Conservation (phyloP, 2,888 invertebrate genomes). For the Phalera bucephala region DNA sequence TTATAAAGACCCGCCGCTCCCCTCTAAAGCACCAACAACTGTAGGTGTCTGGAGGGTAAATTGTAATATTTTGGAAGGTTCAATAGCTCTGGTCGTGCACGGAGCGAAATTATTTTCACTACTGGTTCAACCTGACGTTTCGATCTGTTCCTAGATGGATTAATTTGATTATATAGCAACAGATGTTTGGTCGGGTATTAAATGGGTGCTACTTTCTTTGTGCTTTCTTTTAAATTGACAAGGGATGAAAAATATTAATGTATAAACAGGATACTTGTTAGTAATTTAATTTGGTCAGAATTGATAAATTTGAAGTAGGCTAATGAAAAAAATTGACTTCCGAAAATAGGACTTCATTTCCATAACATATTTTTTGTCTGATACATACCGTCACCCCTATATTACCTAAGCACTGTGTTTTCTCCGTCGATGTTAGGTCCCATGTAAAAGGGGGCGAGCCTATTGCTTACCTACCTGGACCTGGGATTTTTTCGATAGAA, state of each 20-base stretch:
- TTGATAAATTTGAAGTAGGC: too few species aligned
- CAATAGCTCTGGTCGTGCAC: constrained; percentile 34
- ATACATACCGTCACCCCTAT: too few species aligned
- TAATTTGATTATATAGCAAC: constrained; percentile 78
- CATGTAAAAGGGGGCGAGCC: too few species aligned
- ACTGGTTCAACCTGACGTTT: constrained; percentile 75
- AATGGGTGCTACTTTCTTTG: neutral
- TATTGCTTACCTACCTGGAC: too few species aligned
- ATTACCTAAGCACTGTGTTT: too few species aligned
- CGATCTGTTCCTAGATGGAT: constrained; percentile 81
- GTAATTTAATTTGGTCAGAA: too few species aligned
- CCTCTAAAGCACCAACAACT: constrained; percentile 5
- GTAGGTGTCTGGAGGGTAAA: constrained; percentile 1
- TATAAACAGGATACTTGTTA: too few species aligned
- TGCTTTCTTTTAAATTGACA: neutral
- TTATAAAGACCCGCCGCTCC: constrained; percentile 30
- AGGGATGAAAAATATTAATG: neutral
- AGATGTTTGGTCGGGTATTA: constrained; percentile 56
- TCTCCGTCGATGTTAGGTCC: too few species aligned
- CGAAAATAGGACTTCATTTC: too few species aligned
- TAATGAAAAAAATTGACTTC: too few species aligned
- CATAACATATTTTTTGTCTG: too few species aligned
- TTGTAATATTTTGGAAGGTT: constrained; percentile 26
- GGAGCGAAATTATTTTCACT: constrained; percentile 75
- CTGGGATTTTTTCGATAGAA: too few species aligned